Evolutionary conservation across 2,113 vertebrate genomes (phyloP), one percentile per base, ranked within the genome.

Genomic region (Lagopus leucura): DNA sequence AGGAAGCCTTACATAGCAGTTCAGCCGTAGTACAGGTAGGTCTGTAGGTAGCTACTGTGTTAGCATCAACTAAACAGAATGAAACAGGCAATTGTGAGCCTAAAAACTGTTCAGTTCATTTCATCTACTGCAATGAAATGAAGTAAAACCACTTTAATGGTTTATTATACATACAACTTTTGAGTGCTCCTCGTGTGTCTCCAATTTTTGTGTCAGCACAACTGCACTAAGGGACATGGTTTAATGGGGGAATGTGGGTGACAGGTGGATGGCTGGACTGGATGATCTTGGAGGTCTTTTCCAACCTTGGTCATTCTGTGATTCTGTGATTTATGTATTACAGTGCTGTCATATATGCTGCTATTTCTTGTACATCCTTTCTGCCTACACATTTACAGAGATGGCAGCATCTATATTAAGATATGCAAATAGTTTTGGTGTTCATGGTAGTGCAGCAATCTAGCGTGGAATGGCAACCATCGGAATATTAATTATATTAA

Each of bases 111-210:
- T 91, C 57, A 52, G 8, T 28, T 91, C 18, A 50, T 36, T 45
- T 61, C 5, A 42, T 47, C 48, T 66, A 11, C 58, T 50, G 27
- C 60, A 66, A 40, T 58, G 75, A 91, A 74, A 63, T 1, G 63
- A 70, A 82, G 69, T 3, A 57, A 54, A 85, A 19, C 20, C 34
- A 61, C 10, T 8, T 54, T 48, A 66, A 54, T 1, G 58, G 24
- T 55, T 89, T 66, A 66, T 21, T 15, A 45, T 2, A 63, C 17
- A 17, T 24, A 64, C 0, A 1, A 7, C 20, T 50, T 71, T 6
- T 2, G 8, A 16, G 66, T 27, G 42, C 8, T 86, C 32, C 42
- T 32, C 21, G 1, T 0, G 0, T 13, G 36, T 20, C 24, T 73
- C 45, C 40, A 64, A 42, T 76, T 85, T 57, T 20, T 76, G 4